Conservation (phyloP, 2,888 invertebrate species). For the Lepidocyrtinus sp. region DNA sequence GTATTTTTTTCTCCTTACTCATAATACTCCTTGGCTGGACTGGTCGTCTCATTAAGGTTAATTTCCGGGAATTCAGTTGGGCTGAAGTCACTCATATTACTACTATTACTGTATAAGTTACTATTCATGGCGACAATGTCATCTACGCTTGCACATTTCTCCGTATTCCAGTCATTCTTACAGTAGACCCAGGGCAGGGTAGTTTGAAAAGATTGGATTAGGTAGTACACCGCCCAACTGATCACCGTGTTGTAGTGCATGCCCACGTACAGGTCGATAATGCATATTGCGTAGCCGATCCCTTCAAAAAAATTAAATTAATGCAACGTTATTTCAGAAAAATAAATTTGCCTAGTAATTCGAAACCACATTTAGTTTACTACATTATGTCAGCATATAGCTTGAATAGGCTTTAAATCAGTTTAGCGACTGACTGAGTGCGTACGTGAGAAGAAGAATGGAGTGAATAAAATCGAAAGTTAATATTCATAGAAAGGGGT, state of each 20-base stretch:
- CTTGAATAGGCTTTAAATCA: no score
- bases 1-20: constrained; percentile 83
- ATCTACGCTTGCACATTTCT: constrained; percentile 78
- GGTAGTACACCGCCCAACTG: constrained; percentile 94
- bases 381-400: no score
- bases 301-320: no score
- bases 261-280: constrained; percentile 93
- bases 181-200: constrained; percentile 91
- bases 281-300: constrained; percentile 95
- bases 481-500: no score
- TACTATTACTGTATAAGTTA: background rate
- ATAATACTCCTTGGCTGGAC: constrained; percentile 91
- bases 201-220: constrained; percentile 85
- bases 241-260: constrained; percentile 99
- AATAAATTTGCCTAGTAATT: no score
- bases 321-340: no score
- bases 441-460: no score
- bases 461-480: no score
- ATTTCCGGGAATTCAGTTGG: constrained; percentile 48
- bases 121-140: constrained; percentile 73
- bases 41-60: constrained; percentile 74
- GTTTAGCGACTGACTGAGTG: no score
- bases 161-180: constrained; percentile 89
- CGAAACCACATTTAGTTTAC: no score
- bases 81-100: background rate